These are phyloP conservation scores for Dendrocincla tyrannina DNA, from an alignment of 2,797 vertebrate species.

Conservation along the genomic window DNA sequence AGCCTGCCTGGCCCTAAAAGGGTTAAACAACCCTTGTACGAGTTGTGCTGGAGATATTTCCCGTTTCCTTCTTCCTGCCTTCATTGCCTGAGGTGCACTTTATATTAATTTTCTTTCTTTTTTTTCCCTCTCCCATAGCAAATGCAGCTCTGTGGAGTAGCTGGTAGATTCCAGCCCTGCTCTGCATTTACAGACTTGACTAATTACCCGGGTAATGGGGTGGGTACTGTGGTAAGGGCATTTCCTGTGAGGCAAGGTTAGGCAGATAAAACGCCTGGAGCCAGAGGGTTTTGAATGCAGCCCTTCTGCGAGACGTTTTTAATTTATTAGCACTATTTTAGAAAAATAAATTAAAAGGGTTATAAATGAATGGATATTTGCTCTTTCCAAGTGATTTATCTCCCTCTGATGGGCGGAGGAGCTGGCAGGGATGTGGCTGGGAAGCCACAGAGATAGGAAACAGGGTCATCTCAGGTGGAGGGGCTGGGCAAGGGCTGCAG, in stretches of 20 bases:
- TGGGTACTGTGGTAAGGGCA: constrained; percentile 40
- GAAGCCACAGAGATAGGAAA: neutral
- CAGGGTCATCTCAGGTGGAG: neutral
- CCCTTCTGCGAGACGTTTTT: neutral
- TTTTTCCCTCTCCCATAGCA: neutral
- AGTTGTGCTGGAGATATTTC: neutral
- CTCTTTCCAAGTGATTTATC: constrained; percentile 54
- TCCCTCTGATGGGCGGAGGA: neutral
- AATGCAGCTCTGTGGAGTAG: neutral
- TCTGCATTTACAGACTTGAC: constrained; percentile 11
- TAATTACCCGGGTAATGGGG: constrained; percentile 45
- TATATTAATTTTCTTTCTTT: neutral
- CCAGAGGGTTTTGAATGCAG: constrained; percentile 27
- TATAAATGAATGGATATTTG: constrained; percentile 3
- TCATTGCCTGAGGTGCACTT: neutral
- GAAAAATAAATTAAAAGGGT: neutral
- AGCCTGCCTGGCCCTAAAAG: neutral
- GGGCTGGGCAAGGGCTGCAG: accelerated
- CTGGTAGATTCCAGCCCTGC: neutral
- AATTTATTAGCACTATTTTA: constrained; percentile 49
- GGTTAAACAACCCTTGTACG: neutral
- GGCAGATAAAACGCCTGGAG: constrained; percentile 42
- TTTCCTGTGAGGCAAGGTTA: constrained; percentile 60
- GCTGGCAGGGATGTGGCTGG: neutral
- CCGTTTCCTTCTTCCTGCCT: constrained; percentile 20